Conservation (phyloP, 2,797 vertebrate species). For the Arnoldichthys spilopterus region DNA sequence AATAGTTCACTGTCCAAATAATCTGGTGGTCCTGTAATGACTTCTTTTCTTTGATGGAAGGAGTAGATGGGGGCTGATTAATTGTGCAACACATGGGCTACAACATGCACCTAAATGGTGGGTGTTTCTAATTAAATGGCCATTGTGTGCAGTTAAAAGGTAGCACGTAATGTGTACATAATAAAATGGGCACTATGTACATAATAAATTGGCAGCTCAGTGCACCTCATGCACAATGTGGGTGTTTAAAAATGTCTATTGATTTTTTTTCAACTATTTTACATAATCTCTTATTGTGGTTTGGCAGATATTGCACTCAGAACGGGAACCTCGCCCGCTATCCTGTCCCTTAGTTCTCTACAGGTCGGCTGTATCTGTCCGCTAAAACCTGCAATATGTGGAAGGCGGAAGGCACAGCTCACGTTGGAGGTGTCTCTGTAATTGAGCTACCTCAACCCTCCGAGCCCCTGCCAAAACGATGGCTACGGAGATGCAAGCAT, state of each 20-base stretch:
- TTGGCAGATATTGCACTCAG: not conserved
- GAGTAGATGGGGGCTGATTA: no score
- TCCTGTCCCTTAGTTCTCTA: slow-evolving; percentile 12
- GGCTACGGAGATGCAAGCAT: slow-evolving; percentile 36
- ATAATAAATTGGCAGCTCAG: not conserved
- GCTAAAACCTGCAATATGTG: slow-evolving; percentile 27
- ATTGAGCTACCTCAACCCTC: slow-evolving; percentile 19
- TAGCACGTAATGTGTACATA: no score
- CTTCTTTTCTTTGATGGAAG: no score
- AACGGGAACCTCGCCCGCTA: not conserved
- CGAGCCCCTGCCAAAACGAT: slow-evolving; percentile 42
- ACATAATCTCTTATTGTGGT: not conserved
- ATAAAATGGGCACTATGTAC: no score
- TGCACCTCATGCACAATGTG: not conserved
- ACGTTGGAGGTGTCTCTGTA: slow-evolving; percentile 14
- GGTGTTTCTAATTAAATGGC: no score
- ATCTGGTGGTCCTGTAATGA: no score
- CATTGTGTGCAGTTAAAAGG: no score
- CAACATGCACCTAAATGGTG: no score
- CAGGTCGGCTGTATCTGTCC: slow-evolving; percentile 22
- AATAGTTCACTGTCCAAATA: not conserved
- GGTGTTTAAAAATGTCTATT: not conserved
- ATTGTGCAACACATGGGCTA: no score
- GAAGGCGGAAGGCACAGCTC: not conserved
- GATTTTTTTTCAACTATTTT: not conserved